phyloP scores from a whole-genome alignment of 2,797 vertebrate genomes.

The Notoglanidium macrostoma region DNA sequence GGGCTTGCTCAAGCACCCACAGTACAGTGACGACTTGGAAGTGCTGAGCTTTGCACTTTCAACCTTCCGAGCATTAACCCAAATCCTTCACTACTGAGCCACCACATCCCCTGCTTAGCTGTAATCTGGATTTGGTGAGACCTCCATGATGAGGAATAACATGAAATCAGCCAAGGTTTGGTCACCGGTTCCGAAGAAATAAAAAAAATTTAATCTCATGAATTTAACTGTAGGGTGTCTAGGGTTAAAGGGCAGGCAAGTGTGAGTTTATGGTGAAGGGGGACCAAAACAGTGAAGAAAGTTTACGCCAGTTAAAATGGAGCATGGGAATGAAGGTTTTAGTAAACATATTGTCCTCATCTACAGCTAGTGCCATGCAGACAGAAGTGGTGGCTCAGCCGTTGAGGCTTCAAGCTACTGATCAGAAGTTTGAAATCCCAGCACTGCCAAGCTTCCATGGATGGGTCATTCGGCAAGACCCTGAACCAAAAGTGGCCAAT shows the following conservation, averaged over 20 bases:
- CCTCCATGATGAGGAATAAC: background rate
- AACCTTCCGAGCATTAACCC: constrained; percentile 6
- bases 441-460: background rate
- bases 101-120: background rate
- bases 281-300: background rate
- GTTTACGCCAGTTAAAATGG: background rate
- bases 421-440: background rate
- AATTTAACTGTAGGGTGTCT: no score
- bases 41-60: background rate
- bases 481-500: background rate
- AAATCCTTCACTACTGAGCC: background rate
- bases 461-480: background rate
- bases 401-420: background rate
- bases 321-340: background rate
- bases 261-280: background rate
- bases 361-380: background rate
- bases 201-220: background rate
- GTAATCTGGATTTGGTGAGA: background rate
- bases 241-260: background rate
- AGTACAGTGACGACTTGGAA: background rate
- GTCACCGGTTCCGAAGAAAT: background rate
- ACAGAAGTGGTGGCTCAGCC: background rate
- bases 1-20: background rate
- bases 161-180: background rate
- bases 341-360: background rate